phyloP scores from a whole-genome alignment of 1,140 invertebrate genomes.

The Philopotamus ludificatus region DNA sequence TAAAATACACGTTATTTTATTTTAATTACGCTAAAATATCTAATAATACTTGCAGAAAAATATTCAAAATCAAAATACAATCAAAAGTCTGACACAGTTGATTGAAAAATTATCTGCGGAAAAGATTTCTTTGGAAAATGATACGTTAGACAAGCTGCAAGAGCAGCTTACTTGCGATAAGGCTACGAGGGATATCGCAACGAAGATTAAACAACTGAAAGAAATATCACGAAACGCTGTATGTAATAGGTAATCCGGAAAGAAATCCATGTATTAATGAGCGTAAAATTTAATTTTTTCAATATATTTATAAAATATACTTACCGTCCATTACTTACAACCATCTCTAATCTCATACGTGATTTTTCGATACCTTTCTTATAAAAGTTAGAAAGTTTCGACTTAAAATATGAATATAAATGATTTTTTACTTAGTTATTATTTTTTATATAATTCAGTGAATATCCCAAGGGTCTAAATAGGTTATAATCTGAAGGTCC shows the following conservation, averaged over 20 bases:
- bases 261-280: constrained; percentile 8
- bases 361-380: no score
- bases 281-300: background rate
- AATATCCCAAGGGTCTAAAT: no score
- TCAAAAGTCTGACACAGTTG: constrained; percentile 54
- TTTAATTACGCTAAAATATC: background rate
- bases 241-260: no score
- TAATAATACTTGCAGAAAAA: constrained; percentile 48
- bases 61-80: constrained; percentile 49
- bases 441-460: no score
- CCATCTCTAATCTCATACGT: no score
- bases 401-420: no score
- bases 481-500: no score
- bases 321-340: background rate
- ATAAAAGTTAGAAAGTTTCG: no score
- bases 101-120: constrained; percentile 55
- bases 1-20: background rate
- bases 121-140: constrained; percentile 62
- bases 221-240: constrained; percentile 53
- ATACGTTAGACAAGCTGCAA: constrained; percentile 64
- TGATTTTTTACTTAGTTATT: no score
- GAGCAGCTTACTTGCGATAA: constrained; percentile 70
- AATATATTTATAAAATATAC: background rate
- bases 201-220: constrained; percentile 52
- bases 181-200: constrained; percentile 55